These are phyloP conservation scores for Thera britannica DNA, from an alignment of 2,888 invertebrate species.

Conservation along the genomic window DNA sequence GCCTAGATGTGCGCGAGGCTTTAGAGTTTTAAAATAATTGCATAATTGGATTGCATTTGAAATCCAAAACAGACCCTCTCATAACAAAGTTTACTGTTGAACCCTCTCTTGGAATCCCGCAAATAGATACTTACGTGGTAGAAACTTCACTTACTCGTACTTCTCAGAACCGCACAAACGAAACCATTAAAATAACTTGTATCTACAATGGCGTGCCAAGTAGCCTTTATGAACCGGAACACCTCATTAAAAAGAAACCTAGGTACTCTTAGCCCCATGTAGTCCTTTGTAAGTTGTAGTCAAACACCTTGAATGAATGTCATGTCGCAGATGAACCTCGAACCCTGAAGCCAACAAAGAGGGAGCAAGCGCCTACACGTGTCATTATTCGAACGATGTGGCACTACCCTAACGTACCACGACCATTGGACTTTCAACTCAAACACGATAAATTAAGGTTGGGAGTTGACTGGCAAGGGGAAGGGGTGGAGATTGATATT, in stretches of 20 bases:
- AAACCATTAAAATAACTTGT: background rate
- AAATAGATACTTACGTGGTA: too few relatives aligned
- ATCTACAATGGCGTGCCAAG: background rate
- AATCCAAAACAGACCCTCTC: too few relatives aligned
- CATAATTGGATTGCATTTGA: too few relatives aligned
- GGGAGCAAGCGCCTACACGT: slow-evolving; percentile 9
- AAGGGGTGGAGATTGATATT: slow-evolving; percentile 15
- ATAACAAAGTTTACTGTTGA: too few relatives aligned
- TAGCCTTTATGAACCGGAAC: background rate
- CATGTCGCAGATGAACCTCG: background rate
- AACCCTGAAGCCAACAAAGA: slow-evolving; percentile 6
- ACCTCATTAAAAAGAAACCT: background rate
- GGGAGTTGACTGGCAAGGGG: background rate
- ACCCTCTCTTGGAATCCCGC: too few relatives aligned
- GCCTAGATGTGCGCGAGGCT: too few relatives aligned
- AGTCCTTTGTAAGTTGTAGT: slow-evolving; percentile 1
- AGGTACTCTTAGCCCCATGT: background rate
- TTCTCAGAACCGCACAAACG: too few relatives aligned
- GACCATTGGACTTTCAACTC: background rate
- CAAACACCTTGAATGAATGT: slow-evolving; percentile 6
- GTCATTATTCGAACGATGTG: slow-evolving; percentile 5
- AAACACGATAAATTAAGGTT: background rate
- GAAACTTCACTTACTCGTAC: too few relatives aligned
- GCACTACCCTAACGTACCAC: background rate
- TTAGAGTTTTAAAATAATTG: too few relatives aligned